Conservation (phyloP, 2,888 invertebrate species). For the Ecliptopera silaceata region DNA sequence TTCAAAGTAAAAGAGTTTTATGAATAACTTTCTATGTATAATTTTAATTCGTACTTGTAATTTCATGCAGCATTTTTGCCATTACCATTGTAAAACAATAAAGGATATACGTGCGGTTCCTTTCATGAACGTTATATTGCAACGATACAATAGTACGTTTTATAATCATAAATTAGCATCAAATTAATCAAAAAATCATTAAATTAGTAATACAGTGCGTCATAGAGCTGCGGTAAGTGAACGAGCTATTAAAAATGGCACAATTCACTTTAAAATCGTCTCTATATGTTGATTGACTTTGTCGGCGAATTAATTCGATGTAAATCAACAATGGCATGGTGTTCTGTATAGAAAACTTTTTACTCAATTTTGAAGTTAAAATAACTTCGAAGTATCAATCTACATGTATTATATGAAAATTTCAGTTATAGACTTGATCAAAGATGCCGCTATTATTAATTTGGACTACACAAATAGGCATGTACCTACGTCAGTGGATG, state of each 20-base stretch:
- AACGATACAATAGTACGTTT: constrained; percentile 8
- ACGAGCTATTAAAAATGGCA: not conserved
- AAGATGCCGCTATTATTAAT: too few species aligned
- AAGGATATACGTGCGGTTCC: not conserved
- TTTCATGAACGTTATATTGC: not conserved
- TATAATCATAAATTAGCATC: constrained; percentile 9
- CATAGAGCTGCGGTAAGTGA: constrained; percentile 5
- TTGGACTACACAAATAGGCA: too few species aligned
- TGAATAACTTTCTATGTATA: too few species aligned
- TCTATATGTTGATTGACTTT: constrained; percentile 9
- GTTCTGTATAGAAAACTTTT: not conserved
- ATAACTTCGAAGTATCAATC: too few species aligned
- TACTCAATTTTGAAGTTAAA: not conserved
- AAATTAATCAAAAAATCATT: constrained; percentile 16
- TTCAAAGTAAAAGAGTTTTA: too few species aligned
- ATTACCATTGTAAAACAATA: not conserved
- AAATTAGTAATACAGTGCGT: constrained; percentile 7
- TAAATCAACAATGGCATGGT: too few species aligned
- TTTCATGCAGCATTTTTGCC: not conserved
- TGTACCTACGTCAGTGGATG: too few species aligned
- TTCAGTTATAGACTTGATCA: too few species aligned
- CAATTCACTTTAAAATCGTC: constrained; percentile 6
- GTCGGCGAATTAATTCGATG: constrained; percentile 19
- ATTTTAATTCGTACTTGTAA: too few species aligned
- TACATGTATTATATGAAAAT: too few species aligned